Evolutionary conservation across 2,797 vertebrate genomes (phyloP), one percentile per base, ranked within the genome.

Genomic region (Sebastes cheni): DNA sequence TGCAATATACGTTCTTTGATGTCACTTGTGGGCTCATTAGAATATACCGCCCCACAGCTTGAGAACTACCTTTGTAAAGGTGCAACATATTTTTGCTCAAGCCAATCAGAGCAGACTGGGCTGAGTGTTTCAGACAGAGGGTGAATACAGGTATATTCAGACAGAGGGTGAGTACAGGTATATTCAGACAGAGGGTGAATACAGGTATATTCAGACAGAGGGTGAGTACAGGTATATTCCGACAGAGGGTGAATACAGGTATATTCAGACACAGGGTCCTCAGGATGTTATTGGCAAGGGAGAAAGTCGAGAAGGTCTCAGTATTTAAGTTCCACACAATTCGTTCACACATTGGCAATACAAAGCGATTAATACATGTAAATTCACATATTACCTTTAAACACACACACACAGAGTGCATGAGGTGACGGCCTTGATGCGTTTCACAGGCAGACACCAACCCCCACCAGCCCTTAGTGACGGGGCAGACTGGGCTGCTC

Each of bases 401-500:
- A 50, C 32, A 60, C 50, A 36, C 65, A 39, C 50, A 36, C 65
- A 69, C 22, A 70, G 20, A 23, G 52, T 61, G 58, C 67, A 65
- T 22, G 81, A 77, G 83, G 86, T 80, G 88, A 80, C 16, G 6
- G 66, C 23, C 60, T 32, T 77, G 75, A 91, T 89, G 85, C 11
- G 7, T 88, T 91, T 88, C 61, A 27, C 90, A 92, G 90, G 58
- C 78, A 46, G 77, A 70, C 39, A 4, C 60, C 77, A 4, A 72
- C 84, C 79, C 75, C 81, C 75, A 67, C 72, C 16, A 8, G 64
- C 30, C 75, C 68, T 62, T 70, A 79, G 66, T 74, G 84, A 79
- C 75, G 42, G 61, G 61, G 34, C 85, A 86, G 83, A 84, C 91
- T 68, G 82, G 90, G 89, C 82, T 13, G 65, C 67, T 76, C 72